Conservation (phyloP, 1,140 invertebrate genomes). For the Drosophila mauritiana region DNA sequence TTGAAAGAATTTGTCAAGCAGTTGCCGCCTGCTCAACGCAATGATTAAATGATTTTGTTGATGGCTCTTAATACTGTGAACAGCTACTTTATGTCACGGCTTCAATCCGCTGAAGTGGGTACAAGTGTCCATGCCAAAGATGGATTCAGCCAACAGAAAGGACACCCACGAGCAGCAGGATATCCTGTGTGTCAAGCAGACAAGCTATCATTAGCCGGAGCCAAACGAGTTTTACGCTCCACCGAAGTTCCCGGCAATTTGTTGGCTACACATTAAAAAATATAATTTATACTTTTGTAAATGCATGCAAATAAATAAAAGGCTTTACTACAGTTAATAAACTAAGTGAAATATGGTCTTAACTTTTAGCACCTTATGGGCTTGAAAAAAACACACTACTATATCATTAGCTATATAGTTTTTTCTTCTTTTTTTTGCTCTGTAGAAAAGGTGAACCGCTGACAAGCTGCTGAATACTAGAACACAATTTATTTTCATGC, state of each 20-base stretch:
- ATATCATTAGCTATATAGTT: neutral
- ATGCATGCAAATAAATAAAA: too few species aligned
- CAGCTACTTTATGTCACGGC: conserved; percentile 39
- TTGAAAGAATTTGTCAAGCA: conserved; percentile 13
- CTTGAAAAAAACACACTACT: neutral
- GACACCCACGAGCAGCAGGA: conserved; percentile 1
- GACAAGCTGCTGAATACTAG: conserved; percentile 18
- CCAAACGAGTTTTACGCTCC: conserved; percentile 55
- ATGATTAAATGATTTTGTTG: conserved; percentile 47
- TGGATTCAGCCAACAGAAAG: conserved; percentile 28
- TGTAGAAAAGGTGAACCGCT: conserved; percentile 18
- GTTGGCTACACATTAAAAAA: conserved; percentile 10
- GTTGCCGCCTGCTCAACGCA: conserved; percentile 17
- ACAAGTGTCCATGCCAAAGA: conserved; percentile 36
- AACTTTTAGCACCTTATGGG: neutral
- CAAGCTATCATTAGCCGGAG: conserved; percentile 41
- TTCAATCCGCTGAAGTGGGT: conserved; percentile 27
- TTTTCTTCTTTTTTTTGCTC: conserved; percentile 10
- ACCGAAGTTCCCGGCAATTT: conserved; percentile 44
- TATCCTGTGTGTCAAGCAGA: conserved; percentile 7
- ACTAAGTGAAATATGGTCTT: too few species aligned
- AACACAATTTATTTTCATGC: conserved; percentile 24
- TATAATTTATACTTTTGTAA: neutral
- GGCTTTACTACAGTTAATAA: too few species aligned
- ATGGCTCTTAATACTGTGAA: conserved; percentile 42